Evolutionary conservation across 1,140 invertebrate genomes (phyloP), one percentile per base, ranked within the genome.

Genomic region (Bicyclus anynana): DNA sequence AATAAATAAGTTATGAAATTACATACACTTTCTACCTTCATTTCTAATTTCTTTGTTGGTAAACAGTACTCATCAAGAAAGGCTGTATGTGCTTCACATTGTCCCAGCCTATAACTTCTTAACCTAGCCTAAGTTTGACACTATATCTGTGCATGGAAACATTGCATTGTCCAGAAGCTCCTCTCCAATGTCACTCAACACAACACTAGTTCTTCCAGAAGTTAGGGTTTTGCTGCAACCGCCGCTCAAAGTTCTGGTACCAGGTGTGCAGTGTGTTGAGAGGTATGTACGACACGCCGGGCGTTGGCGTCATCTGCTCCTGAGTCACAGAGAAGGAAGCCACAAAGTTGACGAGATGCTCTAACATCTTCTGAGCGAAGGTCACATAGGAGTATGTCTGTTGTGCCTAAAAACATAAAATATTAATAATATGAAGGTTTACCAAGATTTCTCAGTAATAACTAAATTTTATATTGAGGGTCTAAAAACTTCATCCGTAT

Each of bases 351-450:
- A 97, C 93, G 75, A 99, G 95, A 76, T 94, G 97, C 65, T 97
- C 94, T 26, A 98, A 78, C 96, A 98, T 98, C 84, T 98, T 98
- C 65, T 96, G 94, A 0, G 94, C 92, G 88, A 97, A 98, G 69
- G 96, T 94, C 0, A 95, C 84, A 75, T 96, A 95, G 2, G 91
- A 90, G 66, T 92, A 93, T 21, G 92, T 84, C 35, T 91, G 89
- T n/a, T 91, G 89, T 0, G 91, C 85, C 68, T 89, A 75, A 37
- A 63, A 49, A 29, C 33, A 17, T 29, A 27, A 48, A 14, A 16
- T 27, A 26, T 23, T 13, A 14, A 13, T 48, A 26, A 21, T 9
- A 20, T 46, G 9, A 18, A 46, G 17, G 42, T 46, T 18, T 1
- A 7, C 7, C 2, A 46, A 12, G 2, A 35, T 9, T 10, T 17